Evolutionary conservation across 2,113 vertebrate genomes (phyloP).

Genomic region (Neogale vison): DNA sequence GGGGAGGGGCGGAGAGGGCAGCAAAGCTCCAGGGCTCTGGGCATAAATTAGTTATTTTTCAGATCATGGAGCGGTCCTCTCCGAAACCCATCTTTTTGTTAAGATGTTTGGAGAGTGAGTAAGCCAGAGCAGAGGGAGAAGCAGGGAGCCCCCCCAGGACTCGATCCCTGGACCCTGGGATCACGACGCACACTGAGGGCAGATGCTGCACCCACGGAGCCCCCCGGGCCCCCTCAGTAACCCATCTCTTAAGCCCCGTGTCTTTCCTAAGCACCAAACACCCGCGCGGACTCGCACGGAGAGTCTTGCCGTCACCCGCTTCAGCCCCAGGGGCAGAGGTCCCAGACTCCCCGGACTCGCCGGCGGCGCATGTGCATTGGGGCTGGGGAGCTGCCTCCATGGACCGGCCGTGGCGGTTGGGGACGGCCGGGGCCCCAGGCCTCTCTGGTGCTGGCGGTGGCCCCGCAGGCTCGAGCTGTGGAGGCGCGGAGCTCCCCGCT

Average conservation of each 20-base stretch:
- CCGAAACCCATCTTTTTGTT: background rate
- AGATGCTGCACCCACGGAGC: background rate
- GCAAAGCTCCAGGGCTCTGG: background rate
- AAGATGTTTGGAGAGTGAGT: background rate
- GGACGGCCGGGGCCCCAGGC: background rate
- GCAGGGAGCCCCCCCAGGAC: background rate
- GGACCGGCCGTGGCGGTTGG: background rate
- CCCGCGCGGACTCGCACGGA: background rate
- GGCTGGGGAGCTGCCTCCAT: too few species aligned
- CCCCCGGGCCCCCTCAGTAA: background rate
- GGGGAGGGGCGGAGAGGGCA: background rate
- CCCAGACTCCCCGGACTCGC: too few species aligned
- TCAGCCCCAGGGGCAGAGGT: background rate
- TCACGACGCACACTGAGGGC: background rate
- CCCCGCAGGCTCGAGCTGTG: background rate
- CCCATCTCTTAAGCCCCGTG: slow-evolving; percentile 80
- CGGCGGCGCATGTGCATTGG: too few species aligned
- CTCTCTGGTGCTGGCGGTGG: background rate
- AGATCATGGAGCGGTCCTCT: background rate
- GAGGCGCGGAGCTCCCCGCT: too few species aligned
- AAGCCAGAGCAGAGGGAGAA: background rate
- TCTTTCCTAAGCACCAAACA: background rate
- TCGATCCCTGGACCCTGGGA: background rate
- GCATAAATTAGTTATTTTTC: background rate
- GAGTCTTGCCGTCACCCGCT: background rate